A percentile compares a stretch with the other conserved stretches of the same genome.
Evolutionary conservation across 64 coral and sea anemone genomes (phyloP).

Genomic region (Trachythela sp.): DNA sequence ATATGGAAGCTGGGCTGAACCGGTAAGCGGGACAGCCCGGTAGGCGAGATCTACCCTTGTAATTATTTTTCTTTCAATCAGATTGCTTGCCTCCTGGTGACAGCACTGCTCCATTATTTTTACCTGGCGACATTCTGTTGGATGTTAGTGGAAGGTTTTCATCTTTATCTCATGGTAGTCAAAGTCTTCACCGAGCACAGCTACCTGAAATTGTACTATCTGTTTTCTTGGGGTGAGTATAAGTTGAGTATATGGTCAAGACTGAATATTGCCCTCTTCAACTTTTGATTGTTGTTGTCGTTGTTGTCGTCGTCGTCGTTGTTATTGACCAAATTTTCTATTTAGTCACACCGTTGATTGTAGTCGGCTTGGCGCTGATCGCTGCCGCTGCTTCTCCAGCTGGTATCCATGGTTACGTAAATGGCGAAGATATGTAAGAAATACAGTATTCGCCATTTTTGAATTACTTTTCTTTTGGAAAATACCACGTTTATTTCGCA

Average conservation of each 20-base stretch:
- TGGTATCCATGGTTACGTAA: background rate
- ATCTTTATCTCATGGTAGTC: constrained; percentile 81
- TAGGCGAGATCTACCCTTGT: no score
- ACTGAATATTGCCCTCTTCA: no score
- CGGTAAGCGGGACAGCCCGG: no score
- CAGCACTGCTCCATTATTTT: constrained; percentile 81
- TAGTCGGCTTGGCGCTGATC: background rate
- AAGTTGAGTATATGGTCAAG: background rate
- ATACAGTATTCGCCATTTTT: no score
- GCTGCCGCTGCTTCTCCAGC: background rate
- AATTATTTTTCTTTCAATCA: background rate
- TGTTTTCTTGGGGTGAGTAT: constrained; percentile 2
- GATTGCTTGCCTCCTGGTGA: constrained; percentile 71
- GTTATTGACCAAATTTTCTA: background rate
- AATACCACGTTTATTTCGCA: no score
- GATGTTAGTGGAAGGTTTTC: constrained; percentile 85
- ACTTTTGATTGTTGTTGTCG: no score
- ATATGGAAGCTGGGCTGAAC: no score
- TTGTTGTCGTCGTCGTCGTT: no score
- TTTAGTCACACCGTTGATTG: background rate
- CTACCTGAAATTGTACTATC: background rate
- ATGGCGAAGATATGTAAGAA: background rate
- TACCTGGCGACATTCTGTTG: constrained; percentile 80
- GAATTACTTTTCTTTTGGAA: no score
- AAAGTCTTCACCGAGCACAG: constrained; percentile 63